Base-by-base conservation (phyloP, 2,888 invertebrate genomes). In the Protula sp. region DNA sequence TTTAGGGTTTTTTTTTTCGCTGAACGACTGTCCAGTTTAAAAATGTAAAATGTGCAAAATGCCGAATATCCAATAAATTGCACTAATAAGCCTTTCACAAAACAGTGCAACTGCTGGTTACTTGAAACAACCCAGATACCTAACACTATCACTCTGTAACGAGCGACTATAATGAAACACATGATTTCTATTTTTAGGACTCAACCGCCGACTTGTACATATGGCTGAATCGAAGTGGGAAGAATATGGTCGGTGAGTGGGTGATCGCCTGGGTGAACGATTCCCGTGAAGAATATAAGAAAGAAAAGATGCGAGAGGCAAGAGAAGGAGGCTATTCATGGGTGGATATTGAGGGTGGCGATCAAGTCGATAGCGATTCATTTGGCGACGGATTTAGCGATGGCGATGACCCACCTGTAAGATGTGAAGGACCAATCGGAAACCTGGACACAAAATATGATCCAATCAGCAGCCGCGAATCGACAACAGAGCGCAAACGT, bases 161-260 rank as follows among this genome's bases (percentile, higher is more conserved):
- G n/a, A n/a, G n/a, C n/a, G n/a, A n/a, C n/a, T n/a, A n/a, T n/a
- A n/a, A n/a, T n/a, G n/a, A n/a, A n/a, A n/a, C n/a, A n/a, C n/a
- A n/a, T n/a, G n/a, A n/a, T n/a, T n/a, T n/a, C n/a, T n/a, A n/a
- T n/a, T n/a, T n/a, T n/a, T n/a, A n/a, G 54, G 63, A 67, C 31
- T 64, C 65, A 3, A 61, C 62, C 29, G 50, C 57, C 51, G 64
- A 67, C 31, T 53, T 67, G 30, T 54, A 60, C 54, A 52, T 63
- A 3, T 67, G 67, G 67, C 51, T 67, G 47, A 67, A 66, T 24
- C 55, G 57, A 3, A 57, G 53, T 3, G 60, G 61, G 1, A 66
- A 66, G 48, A 57, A 66, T 55, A 67, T 67, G 66, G 66, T 67
- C 2, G 67, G 67, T 2, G 67, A 67, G 52, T 67, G 67, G 67